These are phyloP conservation scores for Mesaphorura yosii DNA, from an alignment of 1,140 invertebrate species.

Conservation along the genomic window DNA sequence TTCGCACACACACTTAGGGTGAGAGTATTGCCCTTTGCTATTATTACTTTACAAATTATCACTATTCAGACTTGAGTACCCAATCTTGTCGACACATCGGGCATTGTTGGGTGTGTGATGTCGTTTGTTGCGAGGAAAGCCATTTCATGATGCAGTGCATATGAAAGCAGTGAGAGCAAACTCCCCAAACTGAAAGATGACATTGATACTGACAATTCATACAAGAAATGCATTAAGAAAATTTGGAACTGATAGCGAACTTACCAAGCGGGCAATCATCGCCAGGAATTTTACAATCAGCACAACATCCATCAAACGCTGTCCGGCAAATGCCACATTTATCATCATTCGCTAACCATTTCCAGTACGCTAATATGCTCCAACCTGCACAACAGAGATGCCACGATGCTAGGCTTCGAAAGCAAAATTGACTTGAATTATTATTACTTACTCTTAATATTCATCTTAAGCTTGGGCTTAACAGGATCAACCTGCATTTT, in stretches of 20 bases:
- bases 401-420: too few species aligned
- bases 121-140: conserved; percentile 71
- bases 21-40: too few species aligned
- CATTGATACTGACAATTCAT: conserved; percentile 6
- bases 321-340: conserved; percentile 98
- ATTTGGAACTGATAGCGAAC: background rate
- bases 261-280: conserved; percentile 89
- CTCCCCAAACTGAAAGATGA: conserved; percentile 85
- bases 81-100: conserved; percentile 99
- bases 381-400: too few species aligned
- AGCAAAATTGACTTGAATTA: background rate
- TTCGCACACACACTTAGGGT: too few species aligned
- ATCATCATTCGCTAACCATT: conserved; percentile 97
- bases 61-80: conserved; percentile 38
- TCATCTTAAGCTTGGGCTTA: background rate
- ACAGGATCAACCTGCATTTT: background rate
- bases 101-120: conserved; percentile 72
- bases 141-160: conserved; percentile 99
- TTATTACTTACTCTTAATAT: background rate
- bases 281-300: conserved; percentile 94
- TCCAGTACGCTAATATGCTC: conserved; percentile 93
- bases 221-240: background rate
- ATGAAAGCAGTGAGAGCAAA: conserved; percentile 98
- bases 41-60: too few species aligned
- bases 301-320: conserved; percentile 96